phyloP scores from a whole-genome alignment of 2,113 vertebrate genomes.

The Pontoporia blainvillei region DNA sequence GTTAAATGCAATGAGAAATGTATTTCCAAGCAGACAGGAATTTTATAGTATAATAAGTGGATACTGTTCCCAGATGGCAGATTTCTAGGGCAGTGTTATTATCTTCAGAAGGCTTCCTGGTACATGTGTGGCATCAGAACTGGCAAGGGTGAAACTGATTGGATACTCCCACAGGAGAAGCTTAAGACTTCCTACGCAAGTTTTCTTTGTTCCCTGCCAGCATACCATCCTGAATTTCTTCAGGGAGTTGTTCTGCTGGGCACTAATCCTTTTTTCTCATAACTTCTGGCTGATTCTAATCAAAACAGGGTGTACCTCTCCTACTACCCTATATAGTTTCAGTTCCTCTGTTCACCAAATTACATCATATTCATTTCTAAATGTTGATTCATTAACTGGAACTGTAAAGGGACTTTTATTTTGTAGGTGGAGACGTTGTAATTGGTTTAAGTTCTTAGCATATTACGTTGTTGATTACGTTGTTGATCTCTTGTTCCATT shows the following conservation, averaged over 20 bases:
- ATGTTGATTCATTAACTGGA: neutral
- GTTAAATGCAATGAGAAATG: neutral
- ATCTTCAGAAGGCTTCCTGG: neutral
- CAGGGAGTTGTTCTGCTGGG: neutral
- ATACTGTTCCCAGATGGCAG: neutral
- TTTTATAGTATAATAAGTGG: neutral
- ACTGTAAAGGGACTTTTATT: neutral
- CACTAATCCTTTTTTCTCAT: constrained; percentile 5
- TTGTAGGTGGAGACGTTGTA: neutral
- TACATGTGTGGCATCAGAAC: neutral
- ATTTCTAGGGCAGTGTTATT: neutral
- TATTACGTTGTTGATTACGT: neutral
- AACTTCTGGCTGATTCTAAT: constrained; percentile 30
- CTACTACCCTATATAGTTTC: neutral
- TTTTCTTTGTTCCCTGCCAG: constrained; percentile 12
- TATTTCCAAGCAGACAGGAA: neutral
- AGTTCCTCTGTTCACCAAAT: constrained; percentile 1
- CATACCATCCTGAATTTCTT: neutral
- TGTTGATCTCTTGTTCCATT: neutral
- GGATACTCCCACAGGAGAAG: neutral
- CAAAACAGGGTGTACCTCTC: neutral
- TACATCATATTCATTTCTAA: neutral
- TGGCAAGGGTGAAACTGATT: neutral
- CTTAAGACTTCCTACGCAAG: neutral
- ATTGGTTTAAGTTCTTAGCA: neutral